Conservation (phyloP, 1,140 invertebrate species). For the Cydia splendana region DNA sequence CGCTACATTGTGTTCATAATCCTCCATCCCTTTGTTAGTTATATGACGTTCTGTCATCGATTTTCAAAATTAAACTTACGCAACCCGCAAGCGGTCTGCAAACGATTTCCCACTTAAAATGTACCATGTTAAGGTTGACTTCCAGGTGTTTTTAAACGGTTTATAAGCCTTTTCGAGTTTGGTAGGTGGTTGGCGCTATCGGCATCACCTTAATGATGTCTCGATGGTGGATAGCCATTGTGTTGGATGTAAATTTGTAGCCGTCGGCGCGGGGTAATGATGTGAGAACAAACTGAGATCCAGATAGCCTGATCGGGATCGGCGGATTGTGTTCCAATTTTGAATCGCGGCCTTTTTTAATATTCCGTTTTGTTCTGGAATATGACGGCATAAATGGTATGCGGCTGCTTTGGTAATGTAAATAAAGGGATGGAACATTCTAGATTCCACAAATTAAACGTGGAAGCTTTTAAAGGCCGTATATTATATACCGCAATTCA, state of each 20-base stretch:
- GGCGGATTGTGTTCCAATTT: slow-evolving; percentile 59
- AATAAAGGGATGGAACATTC: not conserved
- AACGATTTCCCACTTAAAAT: not conserved
- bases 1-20: slow-evolving; percentile 57
- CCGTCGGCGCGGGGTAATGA: slow-evolving; percentile 79
- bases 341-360: slow-evolving; percentile 40
- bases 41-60: slow-evolving; percentile 74
- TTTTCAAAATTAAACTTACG: slow-evolving; percentile 33
- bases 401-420: slow-evolving; percentile 7
- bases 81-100: not conserved
- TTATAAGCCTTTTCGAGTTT: slow-evolving; percentile 51
- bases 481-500: not conserved
- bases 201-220: slow-evolving; percentile 80
- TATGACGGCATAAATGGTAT: slow-evolving; percentile 21
- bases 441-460: not conserved
- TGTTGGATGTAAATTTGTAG: slow-evolving; percentile 80
- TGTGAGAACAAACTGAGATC: slow-evolving; percentile 79
- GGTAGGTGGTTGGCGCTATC: slow-evolving; percentile 67
- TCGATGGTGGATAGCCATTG: slow-evolving; percentile 79
- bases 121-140: slow-evolving; percentile 40
- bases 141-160: slow-evolving; percentile 37
- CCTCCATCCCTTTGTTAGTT: slow-evolving; percentile 50
- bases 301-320: slow-evolving; percentile 76
- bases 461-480: not conserved
- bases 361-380: slow-evolving; percentile 28